Base-by-base conservation (phyloP, 2,888 invertebrate genomes). In the Athripsodes cinereus region DNA sequence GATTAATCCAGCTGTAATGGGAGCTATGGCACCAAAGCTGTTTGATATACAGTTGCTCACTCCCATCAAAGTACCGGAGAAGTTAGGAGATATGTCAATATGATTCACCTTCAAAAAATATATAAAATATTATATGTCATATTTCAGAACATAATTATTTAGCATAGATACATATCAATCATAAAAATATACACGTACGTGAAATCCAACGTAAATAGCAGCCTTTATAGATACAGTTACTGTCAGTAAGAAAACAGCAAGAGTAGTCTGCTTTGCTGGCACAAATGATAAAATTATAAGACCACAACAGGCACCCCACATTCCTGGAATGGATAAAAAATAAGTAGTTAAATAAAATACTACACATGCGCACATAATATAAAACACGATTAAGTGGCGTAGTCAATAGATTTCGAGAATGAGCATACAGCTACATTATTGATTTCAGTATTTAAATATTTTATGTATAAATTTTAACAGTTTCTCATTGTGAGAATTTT, bases 61-160 rank as follows among this genome's bases (percentile, higher is more conserved):
- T 20, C 92, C 90, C 86, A 92, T 90, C 65, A 92, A 73, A 0
- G 87, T 84, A 0, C 92, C 92, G 0, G 91, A 87, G 67, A 85
- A 90, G 68, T 88, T 90, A 0, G 90, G 90, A 0, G 91, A 84
- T 53, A 92, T 79, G 68, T 92, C 92, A 52, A 92, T 87, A 66
- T 90, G 90, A 70, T 90, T 91, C 1, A 84, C 82, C 78, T 85
- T 75, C 1, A 65, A 56, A n/a, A 2, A 46, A 46, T 6, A 31
- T 11, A 31, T n/a, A n/a, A n/a, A n/a, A n/a, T n/a, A n/a, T n/a
- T n/a, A n/a, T n/a, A n/a, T n/a, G n/a, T n/a, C n/a, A n/a, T n/a
- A n/a, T n/a, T n/a, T n/a, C n/a, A n/a, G n/a, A n/a, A n/a, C n/a
- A n/a, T n/a, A n/a, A n/a, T n/a, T n/a, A n/a, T n/a, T n/a, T n/a